These are phyloP conservation scores for Sipha maydis DNA, from an alignment of 2,888 invertebrate genomes.

Conservation along the genomic window DNA sequence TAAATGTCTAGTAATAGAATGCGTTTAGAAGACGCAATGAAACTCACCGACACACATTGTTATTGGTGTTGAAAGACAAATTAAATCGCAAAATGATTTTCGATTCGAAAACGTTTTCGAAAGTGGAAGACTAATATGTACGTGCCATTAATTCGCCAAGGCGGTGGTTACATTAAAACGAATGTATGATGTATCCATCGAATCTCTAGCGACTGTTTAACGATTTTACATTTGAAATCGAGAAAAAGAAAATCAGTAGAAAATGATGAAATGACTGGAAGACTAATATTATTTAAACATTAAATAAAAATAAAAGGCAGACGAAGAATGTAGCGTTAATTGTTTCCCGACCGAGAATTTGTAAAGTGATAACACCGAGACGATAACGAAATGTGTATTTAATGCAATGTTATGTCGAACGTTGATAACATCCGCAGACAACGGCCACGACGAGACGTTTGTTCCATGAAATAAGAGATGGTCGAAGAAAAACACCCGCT, in stretches of 20 bases:
- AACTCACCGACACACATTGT: conserved; percentile 7
- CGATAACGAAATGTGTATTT: not conserved
- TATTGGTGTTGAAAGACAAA: not conserved
- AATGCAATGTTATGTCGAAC: not conserved
- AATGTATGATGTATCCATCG: no score
- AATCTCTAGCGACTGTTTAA: not conserved
- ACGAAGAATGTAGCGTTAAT: not conserved
- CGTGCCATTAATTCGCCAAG: not conserved
- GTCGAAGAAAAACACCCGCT: no score
- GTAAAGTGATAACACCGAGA: not conserved
- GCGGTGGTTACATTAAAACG: no score
- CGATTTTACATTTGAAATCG: not conserved
- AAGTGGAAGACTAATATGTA: not conserved
- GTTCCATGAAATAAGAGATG: no score
- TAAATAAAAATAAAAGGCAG: no score
- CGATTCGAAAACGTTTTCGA: not conserved
- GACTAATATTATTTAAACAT: not conserved
- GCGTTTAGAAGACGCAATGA: not conserved
- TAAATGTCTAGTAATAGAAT: no score
- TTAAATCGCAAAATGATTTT: not conserved
- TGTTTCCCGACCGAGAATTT: not conserved
- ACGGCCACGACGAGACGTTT: no score
- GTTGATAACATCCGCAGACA: no score
- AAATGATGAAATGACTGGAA: not conserved
- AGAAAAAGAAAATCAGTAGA: not conserved